These are phyloP conservation scores for Ladona fulva DNA, from an alignment of 1,140 invertebrate genomes.

Conservation along the genomic window DNA sequence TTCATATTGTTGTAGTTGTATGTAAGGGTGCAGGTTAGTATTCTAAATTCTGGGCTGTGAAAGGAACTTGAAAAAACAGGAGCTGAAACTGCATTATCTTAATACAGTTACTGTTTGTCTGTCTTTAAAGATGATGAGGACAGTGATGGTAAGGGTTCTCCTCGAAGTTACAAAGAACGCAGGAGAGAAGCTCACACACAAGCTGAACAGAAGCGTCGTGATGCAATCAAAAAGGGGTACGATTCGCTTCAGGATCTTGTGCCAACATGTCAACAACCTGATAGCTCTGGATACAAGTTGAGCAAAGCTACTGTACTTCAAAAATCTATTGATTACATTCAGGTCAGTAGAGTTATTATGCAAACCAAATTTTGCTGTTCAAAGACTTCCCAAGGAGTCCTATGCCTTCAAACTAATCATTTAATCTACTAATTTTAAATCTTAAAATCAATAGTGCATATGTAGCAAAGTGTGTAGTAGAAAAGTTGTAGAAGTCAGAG, in stretches of 20 bases:
- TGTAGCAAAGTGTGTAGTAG: too few species aligned
- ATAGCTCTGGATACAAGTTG: constrained; percentile 80
- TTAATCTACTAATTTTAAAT: too few species aligned
- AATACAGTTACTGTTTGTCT: background rate
- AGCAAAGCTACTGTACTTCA: constrained; percentile 93
- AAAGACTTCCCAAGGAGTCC: too few species aligned
- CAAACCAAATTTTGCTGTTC: background rate
- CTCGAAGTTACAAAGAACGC: constrained; percentile 85
- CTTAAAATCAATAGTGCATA: too few species aligned
- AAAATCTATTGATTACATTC: constrained; percentile 84
- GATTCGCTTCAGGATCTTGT: constrained; percentile 85
- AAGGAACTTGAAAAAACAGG: too few species aligned
- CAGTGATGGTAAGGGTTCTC: constrained; percentile 66
- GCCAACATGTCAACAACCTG: constrained; percentile 79
- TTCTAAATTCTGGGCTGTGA: too few species aligned
- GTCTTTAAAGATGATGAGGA: constrained; percentile 81
- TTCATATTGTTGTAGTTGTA: too few species aligned
- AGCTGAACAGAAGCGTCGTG: constrained; percentile 91
- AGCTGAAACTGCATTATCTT: too few species aligned
- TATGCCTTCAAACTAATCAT: too few species aligned
- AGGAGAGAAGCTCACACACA: constrained; percentile 91
- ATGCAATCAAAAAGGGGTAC: constrained; percentile 95
- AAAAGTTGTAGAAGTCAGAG: too few species aligned
- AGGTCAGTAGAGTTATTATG: constrained; percentile 26
- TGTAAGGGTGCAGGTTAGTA: too few species aligned